Base-by-base conservation (phyloP, 2,888 invertebrate species). In the Lymantria dispar region DNA sequence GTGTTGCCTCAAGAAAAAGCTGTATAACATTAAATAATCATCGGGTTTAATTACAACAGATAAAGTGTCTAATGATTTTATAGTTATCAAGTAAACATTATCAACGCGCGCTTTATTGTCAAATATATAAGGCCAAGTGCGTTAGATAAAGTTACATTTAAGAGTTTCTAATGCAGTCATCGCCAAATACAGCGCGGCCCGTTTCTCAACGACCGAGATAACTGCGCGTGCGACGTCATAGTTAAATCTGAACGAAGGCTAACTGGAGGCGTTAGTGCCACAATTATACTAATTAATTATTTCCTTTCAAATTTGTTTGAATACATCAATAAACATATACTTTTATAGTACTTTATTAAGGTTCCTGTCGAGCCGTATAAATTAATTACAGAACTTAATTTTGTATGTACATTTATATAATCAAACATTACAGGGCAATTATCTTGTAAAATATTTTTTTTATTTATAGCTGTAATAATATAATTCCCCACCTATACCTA, bases 201-300 rank as follows among this genome's bases (percentile, higher is more conserved):
- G 74, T 80, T 82, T 85, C 82, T 81, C 76, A 83, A 83, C 74
- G 76, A 64, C 67, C 72, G 69, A 75, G 73, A 76, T 74, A 74
- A 74, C 68, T 65, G 64, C 64, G 43, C 55, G 59, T 46, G 64
- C 76, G 72, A 83, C 89, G 87, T 89, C 87, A 89, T 83, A 72
- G 78, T 78, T 87, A 85, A 87, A 87, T 83, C 77, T 76, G 74
- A 77, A 68, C 77, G 88, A 88, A 90, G 90, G 89, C 83, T 85
- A 75, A 73, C 80, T 78, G 87, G 83, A 76, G 88, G 88, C 87
- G 88, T 85, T 78, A 75, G 80, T 77, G 74, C 75, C 78, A 70
- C 82, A 85, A 87, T 86, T 85, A 84, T 82, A 79, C 81, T 76
- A 83, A 85, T 85, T 87, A 85, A 84, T 85, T 85, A 86, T 87